Evolutionary conservation across 1,140 invertebrate species (phyloP).

Genomic region (Leptopilina clavipes): DNA sequence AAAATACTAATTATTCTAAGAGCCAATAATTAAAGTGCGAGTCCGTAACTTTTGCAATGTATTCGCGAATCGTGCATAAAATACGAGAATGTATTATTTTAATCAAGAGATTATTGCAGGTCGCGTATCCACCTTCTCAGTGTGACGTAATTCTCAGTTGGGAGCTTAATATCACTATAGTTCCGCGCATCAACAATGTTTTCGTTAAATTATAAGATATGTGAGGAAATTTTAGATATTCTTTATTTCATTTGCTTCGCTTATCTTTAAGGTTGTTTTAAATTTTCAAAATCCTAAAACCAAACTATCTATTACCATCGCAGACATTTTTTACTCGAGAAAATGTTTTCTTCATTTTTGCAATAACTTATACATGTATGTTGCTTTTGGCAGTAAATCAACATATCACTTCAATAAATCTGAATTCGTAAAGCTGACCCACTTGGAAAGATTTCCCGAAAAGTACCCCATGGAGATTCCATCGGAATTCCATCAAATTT

Average conservation of each 20-base stretch:
- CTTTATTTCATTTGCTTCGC: not conserved
- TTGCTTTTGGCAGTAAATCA: no score
- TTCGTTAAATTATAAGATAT: not conserved
- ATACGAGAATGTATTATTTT: slow-evolving; percentile 35
- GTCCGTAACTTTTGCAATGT: slow-evolving; percentile 1
- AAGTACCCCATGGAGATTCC: no score
- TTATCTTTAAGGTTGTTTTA: no score
- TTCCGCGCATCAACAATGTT: slow-evolving; percentile 2
- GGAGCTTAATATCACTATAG: slow-evolving; percentile 18
- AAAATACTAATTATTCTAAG: slow-evolving; percentile 28
- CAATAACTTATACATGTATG: no score
- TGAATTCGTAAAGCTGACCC: no score
- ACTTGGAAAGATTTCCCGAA: no score
- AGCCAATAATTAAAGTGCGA: slow-evolving; percentile 26
- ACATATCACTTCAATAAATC: no score
- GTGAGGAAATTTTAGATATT: not conserved
- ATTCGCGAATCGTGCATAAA: slow-evolving; percentile 18
- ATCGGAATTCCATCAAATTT: no score
- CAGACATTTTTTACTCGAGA: no score
- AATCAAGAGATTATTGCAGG: slow-evolving; percentile 29
- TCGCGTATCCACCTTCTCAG: slow-evolving; percentile 18
- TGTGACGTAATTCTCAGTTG: slow-evolving; percentile 29
- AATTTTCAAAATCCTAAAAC: no score
- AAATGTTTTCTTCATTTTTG: no score
- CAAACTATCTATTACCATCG: no score